Base-by-base conservation (phyloP, 2,888 invertebrate genomes). In the Heliconius cydno region DNA sequence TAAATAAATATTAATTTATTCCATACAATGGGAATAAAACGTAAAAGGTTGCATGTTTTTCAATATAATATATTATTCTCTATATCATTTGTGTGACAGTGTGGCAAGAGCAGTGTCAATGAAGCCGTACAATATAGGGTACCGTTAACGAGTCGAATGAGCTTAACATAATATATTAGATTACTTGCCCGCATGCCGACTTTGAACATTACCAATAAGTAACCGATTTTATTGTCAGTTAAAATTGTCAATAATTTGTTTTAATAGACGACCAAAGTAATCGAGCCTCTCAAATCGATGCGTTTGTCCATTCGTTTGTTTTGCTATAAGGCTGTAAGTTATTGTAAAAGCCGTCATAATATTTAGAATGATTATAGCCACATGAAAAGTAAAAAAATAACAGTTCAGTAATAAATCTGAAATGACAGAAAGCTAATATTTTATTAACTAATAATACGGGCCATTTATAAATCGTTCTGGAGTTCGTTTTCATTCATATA, bases 131-230 rank as follows among this genome's bases (percentile, higher is more conserved):
- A 80, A 82, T 87, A 88, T 88, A 86, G 86, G 86, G 85, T 85
- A 84, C 82, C 83, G 86, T 85, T 88, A 87, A 88, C 87, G 88
- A 87, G 86, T 87, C 86, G 88, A 87, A 87, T 87, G 84, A 86
- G 87, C 87, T 88, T 87, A 89, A 81, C 84, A 60, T 73, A 86
- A 85, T 87, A 88, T 92, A 94, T 93, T 94, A 88, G 92, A 93
- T 94, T 92, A 93, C 85, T 79, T 84, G 84, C 83, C 84, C 85
- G 86, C 84, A 85, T 80, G 78, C 79, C 76, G 71, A 80, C 78
- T 77, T 75, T 73, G 67, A 76, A 83, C 67, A 80, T 73, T 79
- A 74, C 72, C 57, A 73, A 73, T 73, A 34, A 73, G 34, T n/a
- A 38, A 73, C 38, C 60, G 38, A 34, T 73, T 73, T 34, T 73